Base-by-base conservation (phyloP, 1,140 invertebrate species). In the Chironomus tepperi region DNA sequence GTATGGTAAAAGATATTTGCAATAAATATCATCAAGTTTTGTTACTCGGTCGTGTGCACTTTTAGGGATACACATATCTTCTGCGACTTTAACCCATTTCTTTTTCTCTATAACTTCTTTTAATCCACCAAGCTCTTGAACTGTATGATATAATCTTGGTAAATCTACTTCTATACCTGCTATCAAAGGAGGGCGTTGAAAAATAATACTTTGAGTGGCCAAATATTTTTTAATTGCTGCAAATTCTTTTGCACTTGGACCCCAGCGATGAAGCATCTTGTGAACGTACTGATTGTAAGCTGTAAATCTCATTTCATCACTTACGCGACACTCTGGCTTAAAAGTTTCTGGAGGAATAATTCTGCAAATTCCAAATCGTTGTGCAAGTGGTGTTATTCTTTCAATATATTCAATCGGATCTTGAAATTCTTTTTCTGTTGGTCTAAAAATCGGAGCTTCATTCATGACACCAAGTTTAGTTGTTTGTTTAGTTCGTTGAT, bases 221-320 rank as follows among this genome's bases (percentile, higher is more conserved):
- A 96, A 83, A 83, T 94, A 91, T 78, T 93, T 91, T 77, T 89
- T 91, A 43, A 98, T 96, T 15, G 93, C 93, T 79, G 90, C 89
- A 80, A 95, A 86, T 82, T 96, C 92, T 76, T 91, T 89, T 0
- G 93, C 89, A 81, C 93, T 95, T 0, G 93, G 90, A 0, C 95
- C 95, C 94, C 94, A 97, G 5, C 95, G 87, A 77, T 91, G 87
- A 76, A 92, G 87, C 89, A 98, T 91, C 77, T 94, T 93, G 79
- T 96, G 91, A 19, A 97, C 89, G 78, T 96, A 96, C 79, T 98
- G 96, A 82, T 96, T 95, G 74, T 95, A 92, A 0, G 93, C 93
- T 0, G 91, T 93, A 79, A 97, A 98, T 74, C 91, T 84, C 88
- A 94, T 93, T 78, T 91, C 91, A 79, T 92, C 93, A 47, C 89